Evolutionary conservation across 2,797 vertebrate genomes (phyloP), one percentile per base, ranked within the genome.

Genomic region (Manis javanica): DNA sequence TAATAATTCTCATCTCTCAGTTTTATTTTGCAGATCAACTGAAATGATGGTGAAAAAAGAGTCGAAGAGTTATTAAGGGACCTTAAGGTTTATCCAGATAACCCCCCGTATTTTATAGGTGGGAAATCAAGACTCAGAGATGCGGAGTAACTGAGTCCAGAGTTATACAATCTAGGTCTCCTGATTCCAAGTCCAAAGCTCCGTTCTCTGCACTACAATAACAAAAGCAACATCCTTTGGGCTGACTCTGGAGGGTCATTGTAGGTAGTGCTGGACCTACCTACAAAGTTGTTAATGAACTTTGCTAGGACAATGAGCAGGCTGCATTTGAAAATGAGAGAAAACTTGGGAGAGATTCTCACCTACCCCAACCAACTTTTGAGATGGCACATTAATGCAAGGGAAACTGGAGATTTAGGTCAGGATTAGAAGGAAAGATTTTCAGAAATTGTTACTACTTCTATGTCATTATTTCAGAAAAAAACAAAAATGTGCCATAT

Each of bases 241-340:
- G 66, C 6, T 57, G 34, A 61, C 42, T 82, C n/a, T 72, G 29
- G 8, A 42, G 79, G 53, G 23, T 61, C 31, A 31, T 81, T 85
- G 64, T 16, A 92, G 59, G 49, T 31, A 29, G 59, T 88, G 3
- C 29, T 34, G 34, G 57, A 88, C 18, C 12, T 75, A 77, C 46
- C 46, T 12, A 46, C 46, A 46, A 46, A 46, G 19, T 24, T 16
- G 37, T 31, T 72, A 83, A 66, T 77, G 18, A 18, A 42, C 39
- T 92, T 95, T 92, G 29, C 85, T 85, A 66, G 82, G n/a, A 86
- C 42, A 53, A 78, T 37, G 49, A 97, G 7, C 61, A 79, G 96
- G 7, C 61, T 79, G 29, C 81, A 59, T 90, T 37, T 92, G 78
- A 92, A 93, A 90, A 68, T 23, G 63, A 91, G 49, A 84, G 61